Evolutionary conservation across 2,797 vertebrate species (phyloP).

Genomic region (Hydrophis major): DNA sequence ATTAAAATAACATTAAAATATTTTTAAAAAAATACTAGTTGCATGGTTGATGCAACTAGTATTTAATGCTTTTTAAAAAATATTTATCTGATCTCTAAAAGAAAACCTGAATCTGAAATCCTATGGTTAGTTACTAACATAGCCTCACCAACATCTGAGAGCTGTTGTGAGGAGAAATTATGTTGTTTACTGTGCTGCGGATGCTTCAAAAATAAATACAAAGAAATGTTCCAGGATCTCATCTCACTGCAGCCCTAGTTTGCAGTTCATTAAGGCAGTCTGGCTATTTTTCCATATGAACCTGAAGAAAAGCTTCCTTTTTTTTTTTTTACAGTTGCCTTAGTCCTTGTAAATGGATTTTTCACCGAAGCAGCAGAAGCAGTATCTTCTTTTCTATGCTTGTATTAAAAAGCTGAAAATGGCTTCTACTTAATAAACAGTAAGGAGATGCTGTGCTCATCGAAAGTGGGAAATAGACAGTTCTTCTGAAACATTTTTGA

Average conservation of each 20-base stretch:
- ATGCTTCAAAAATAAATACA: not conserved
- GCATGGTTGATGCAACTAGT: not conserved
- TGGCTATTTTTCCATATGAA: not conserved
- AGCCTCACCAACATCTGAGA: no score
- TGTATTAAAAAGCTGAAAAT: not conserved
- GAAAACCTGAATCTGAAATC: not conserved
- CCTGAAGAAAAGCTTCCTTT: not conserved
- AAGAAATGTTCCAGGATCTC: not conserved
- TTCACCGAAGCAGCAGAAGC: not conserved
- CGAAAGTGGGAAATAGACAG: not conserved
- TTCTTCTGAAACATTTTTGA: not conserved
- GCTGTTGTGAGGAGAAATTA: not conserved
- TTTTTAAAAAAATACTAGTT: slow-evolving; percentile 36
- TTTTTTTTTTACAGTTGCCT: not conserved
- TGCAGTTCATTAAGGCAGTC: not conserved
- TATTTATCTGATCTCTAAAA: not conserved
- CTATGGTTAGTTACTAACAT: not conserved
- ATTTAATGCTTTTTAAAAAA: slow-evolving; percentile 11
- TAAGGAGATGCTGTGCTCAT: not conserved
- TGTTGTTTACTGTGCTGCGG: not conserved
- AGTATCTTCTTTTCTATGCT: not conserved
- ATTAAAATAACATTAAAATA: slow-evolving; percentile 22
- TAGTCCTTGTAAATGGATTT: not conserved
- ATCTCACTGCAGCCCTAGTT: not conserved
- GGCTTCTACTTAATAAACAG: not conserved